Percentiles rank a stretch among this genome's conserved stretches.
Evolutionary conservation across 1,140 invertebrate species (phyloP).

Genomic region (Marisa cornuarietis): DNA sequence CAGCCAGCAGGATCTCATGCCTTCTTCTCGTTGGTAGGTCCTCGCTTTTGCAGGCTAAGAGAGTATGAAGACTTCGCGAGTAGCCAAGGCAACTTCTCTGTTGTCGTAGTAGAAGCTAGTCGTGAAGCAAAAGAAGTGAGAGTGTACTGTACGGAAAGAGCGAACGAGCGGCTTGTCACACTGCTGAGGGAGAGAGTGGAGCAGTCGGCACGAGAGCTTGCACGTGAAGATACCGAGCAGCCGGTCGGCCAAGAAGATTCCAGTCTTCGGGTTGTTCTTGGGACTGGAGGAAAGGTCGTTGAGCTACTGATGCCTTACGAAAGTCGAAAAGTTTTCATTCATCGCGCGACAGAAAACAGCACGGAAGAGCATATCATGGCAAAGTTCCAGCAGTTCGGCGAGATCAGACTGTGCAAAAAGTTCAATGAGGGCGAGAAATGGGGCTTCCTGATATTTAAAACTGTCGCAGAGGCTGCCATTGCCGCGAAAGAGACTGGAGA

Average conservation of each 20-base stretch:
- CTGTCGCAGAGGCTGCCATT: conserved; percentile 30
- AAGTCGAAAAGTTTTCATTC: conserved; percentile 29
- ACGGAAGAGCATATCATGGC: conserved; percentile 20
- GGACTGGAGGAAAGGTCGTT: conserved; percentile 29
- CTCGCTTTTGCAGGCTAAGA: conserved; percentile 39
- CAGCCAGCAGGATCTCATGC: conserved; percentile 41
- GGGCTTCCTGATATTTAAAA: conserved; percentile 45
- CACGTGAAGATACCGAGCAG: conserved; percentile 24
- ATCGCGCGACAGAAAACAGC: not conserved
- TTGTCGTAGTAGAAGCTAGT: conserved; percentile 45
- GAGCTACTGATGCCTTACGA: conserved; percentile 33
- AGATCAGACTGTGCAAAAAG: conserved; percentile 24
- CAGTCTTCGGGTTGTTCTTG: conserved; percentile 26
- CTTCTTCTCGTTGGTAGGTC: conserved; percentile 46
- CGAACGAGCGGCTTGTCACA: conserved; percentile 28
- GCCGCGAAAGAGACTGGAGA: conserved; percentile 30
- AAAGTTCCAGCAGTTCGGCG: conserved; percentile 34
- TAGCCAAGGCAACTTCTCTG: conserved; percentile 7
- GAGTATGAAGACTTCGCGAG: conserved; percentile 34
- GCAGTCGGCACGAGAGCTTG: not conserved
- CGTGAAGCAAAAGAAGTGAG: conserved; percentile 38
- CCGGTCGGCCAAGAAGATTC: conserved; percentile 9
- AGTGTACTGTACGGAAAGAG: conserved; percentile 28
- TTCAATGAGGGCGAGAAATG: conserved; percentile 25
- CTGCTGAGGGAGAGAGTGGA: conserved; percentile 11